These are phyloP conservation scores for Mormyrus lacerda DNA, from an alignment of 2,113 vertebrate genomes.

Conservation along the genomic window DNA sequence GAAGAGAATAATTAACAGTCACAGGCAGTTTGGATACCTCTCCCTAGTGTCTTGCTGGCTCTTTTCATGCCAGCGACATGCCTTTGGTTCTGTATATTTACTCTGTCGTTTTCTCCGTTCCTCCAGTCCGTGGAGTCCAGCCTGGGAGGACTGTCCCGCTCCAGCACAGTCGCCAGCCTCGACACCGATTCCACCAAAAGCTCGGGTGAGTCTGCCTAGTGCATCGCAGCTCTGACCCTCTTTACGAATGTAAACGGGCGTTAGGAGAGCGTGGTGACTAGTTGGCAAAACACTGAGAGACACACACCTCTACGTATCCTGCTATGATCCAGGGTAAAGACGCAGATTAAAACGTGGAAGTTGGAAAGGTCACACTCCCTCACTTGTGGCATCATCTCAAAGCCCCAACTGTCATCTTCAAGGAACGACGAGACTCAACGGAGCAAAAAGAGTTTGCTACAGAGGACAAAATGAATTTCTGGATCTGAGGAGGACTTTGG, in stretches of 20 bases:
- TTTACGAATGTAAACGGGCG: not conserved
- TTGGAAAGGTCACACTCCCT: not conserved
- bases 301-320: not conserved
- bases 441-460: not conserved
- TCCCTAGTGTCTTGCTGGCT: not conserved
- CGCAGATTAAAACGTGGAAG: too few species aligned
- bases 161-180: slow-evolving; percentile 94
- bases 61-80: not conserved
- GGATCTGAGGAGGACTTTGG: not conserved
- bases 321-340: not conserved
- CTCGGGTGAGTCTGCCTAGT: slow-evolving; percentile 66
- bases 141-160: slow-evolving; percentile 91
- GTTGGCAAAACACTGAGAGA: not conserved
- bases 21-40: not conserved
- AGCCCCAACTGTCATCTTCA: not conserved
- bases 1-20: not conserved
- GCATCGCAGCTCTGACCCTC: not conserved
- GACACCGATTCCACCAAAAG: slow-evolving; percentile 96
- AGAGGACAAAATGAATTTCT: not conserved
- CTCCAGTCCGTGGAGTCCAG: slow-evolving; percentile 97
- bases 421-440: not conserved
- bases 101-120: not conserved
- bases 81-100: not conserved
- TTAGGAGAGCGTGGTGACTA: not conserved
- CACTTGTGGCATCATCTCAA: not conserved